A percentile compares a stretch with the other conserved stretches of the same genome.
Conservation (phyloP, 2,797 vertebrate genomes). For the Leptoclinus maculatus region DNA sequence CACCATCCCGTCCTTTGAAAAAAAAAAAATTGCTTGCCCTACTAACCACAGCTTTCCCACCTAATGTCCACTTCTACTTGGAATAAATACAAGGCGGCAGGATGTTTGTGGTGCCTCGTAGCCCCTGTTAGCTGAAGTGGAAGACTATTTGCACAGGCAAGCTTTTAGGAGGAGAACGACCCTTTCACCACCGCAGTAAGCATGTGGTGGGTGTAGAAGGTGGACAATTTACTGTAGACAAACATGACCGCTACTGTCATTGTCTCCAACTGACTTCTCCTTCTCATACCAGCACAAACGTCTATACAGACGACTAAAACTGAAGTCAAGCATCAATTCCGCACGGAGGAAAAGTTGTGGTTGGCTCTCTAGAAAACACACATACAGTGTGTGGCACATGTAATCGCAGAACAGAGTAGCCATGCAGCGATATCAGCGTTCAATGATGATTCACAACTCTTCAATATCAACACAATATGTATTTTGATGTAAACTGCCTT, state of each 20-base stretch:
- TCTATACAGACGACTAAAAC: constrained; percentile 34
- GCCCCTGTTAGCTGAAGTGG: constrained; percentile 94
- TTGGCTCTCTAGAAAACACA: constrained; percentile 4
- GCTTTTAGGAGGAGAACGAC: constrained; percentile 85
- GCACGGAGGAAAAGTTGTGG: constrained; percentile 20
- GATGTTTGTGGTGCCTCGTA: constrained; percentile 92
- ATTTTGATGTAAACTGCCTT: neutral
- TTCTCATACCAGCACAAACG: constrained; percentile 46
- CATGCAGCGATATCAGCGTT: neutral
- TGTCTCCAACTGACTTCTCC: constrained; percentile 63
- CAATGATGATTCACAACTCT: neutral
- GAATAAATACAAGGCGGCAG: constrained; percentile 96
- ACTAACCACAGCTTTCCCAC: constrained; percentile 98
- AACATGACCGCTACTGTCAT: constrained; percentile 77
- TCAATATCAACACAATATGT: neutral
- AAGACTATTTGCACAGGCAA: constrained; percentile 91
- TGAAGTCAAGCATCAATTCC: constrained; percentile 28
- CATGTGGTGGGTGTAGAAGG: constrained; percentile 71
- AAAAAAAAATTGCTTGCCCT: constrained; percentile 92
- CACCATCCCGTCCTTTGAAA: constrained; percentile 84
- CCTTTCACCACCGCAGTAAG: constrained; percentile 74
- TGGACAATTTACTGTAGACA: constrained; percentile 78
- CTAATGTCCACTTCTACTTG: constrained; percentile 98
- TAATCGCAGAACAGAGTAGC: neutral
- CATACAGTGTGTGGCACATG: neutral